Percentiles rank a stretch among this genome's conserved stretches.
These are phyloP conservation scores for Neoseiulus cucumeris DNA, from an alignment of 1,140 invertebrate species.

Conservation along the genomic window DNA sequence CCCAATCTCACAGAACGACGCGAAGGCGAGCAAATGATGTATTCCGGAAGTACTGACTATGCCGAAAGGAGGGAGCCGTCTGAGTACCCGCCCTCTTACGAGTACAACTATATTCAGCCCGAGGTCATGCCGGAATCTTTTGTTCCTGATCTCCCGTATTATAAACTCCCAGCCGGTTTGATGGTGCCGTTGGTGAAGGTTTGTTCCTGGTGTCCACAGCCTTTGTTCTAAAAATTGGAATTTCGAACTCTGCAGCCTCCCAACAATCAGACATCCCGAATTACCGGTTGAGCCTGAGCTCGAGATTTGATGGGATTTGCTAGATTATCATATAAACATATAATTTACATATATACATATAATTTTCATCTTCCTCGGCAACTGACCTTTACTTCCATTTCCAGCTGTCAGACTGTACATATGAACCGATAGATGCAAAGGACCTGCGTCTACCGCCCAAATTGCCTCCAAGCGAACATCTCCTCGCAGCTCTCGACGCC, in stretches of 20 bases:
- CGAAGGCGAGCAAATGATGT: not conserved
- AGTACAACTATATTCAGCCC: slow-evolving; percentile 7
- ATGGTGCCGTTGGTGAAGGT: slow-evolving; percentile 84
- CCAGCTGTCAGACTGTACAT: slow-evolving; percentile 66
- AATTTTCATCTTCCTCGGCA: no score
- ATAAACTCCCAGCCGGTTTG: slow-evolving; percentile 79
- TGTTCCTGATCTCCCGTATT: slow-evolving; percentile 78
- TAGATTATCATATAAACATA: no score
- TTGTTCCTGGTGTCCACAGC: slow-evolving; percentile 18
- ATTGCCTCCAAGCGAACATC: slow-evolving; percentile 68
- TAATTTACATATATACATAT: no score
- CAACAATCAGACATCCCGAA: no score
- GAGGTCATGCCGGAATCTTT: slow-evolving; percentile 23
- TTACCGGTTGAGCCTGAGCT: no score
- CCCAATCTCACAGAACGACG: not conserved
- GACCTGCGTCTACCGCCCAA: slow-evolving; percentile 75
- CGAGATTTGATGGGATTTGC: no score
- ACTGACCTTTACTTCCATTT: no score
- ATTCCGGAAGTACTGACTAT: not conserved
- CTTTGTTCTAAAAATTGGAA: no score
- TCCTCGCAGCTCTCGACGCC: slow-evolving; percentile 76
- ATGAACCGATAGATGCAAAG: slow-evolving; percentile 68
- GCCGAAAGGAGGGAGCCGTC: not conserved
- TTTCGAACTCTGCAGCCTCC: no score
- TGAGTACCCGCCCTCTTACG: slow-evolving; percentile 19